Conservation (phyloP, 1,140 invertebrate genomes). For the Trichogramma pretiosum region DNA sequence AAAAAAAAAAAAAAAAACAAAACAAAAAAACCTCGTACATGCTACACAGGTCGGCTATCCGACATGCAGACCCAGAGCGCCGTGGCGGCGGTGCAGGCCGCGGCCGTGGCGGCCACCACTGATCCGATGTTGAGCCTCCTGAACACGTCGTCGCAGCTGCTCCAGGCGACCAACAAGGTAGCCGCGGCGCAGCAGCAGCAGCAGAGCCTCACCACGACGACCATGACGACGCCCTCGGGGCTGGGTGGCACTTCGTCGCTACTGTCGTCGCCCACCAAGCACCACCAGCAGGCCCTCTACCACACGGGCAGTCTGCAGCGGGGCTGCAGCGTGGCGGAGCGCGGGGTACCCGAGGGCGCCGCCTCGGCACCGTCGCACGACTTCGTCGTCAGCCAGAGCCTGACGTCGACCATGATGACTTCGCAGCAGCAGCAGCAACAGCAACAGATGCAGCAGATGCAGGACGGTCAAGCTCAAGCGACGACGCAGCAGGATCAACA, state of each 20-base stretch:
- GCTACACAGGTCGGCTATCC: too few relatives aligned
- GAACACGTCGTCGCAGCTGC: constrained; percentile 9
- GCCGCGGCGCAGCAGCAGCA: too few relatives aligned
- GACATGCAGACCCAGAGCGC: too few relatives aligned
- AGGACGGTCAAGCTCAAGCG: too few relatives aligned
- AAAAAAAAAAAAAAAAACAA: too few relatives aligned
- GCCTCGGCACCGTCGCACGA: constrained; percentile 52
- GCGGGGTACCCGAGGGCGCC: constrained; percentile 55
- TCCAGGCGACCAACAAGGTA: too few relatives aligned
- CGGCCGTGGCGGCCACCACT: too few relatives aligned
- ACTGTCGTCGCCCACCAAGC: constrained; percentile 39
- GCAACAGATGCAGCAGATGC: too few relatives aligned
- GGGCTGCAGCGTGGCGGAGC: constrained; percentile 44
- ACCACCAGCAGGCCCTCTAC: constrained; percentile 1
- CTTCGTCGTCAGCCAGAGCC: constrained; percentile 24
- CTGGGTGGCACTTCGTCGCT: constrained; percentile 29
- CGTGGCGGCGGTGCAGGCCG: too few relatives aligned
- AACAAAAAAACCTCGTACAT: too few relatives aligned
- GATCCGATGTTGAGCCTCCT: too few relatives aligned
- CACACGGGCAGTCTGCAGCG: constrained; percentile 14
- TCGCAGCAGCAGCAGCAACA: too few relatives aligned
- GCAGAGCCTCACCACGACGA: neutral
- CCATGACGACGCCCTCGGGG: neutral
- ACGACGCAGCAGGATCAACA: constrained; percentile 25
- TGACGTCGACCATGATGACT: neutral